Evolutionary conservation across 2,888 invertebrate species (phyloP).

Genomic region (Disparrhopalites patrizii): DNA sequence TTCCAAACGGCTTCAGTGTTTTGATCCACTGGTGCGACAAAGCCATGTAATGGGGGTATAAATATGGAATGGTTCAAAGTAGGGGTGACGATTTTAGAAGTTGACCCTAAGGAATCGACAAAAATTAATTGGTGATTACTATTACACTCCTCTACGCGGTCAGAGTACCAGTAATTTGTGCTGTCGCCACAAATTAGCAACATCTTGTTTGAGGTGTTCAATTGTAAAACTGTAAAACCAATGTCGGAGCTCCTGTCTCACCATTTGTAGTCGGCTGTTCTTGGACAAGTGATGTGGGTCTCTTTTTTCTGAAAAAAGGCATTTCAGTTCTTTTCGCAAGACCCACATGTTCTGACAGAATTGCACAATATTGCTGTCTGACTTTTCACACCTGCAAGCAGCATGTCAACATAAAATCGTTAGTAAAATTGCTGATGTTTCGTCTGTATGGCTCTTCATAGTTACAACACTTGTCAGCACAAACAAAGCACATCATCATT

Average conservation of each 20-base stretch:
- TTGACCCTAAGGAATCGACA: background rate
- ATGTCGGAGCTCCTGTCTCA: no score
- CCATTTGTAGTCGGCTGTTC: conserved; percentile 29
- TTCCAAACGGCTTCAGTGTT: conserved; percentile 34
- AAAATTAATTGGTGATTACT: no score
- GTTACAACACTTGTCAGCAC: no score
- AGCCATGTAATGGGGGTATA: conserved; percentile 38
- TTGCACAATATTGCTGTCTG: background rate
- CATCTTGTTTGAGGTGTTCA: no score
- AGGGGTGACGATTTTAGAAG: conserved; percentile 7
- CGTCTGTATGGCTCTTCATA: no score
- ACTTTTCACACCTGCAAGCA: background rate
- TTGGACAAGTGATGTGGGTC: conserved; percentile 21
- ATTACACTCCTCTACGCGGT: no score
- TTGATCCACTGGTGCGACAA: conserved; percentile 42
- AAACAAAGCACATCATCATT: no score
- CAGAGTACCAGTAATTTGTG: no score
- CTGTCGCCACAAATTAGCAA: no score
- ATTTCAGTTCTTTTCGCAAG: conserved; percentile 22
- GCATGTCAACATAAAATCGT: no score
- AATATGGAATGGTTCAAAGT: conserved; percentile 15
- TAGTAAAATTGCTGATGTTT: no score
- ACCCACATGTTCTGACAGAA: conserved; percentile 7
- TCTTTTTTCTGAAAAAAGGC: conserved; percentile 40
- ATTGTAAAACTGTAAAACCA: no score